phyloP scores from a whole-genome alignment of 2,113 vertebrate genomes.

The Turnix velox region DNA sequence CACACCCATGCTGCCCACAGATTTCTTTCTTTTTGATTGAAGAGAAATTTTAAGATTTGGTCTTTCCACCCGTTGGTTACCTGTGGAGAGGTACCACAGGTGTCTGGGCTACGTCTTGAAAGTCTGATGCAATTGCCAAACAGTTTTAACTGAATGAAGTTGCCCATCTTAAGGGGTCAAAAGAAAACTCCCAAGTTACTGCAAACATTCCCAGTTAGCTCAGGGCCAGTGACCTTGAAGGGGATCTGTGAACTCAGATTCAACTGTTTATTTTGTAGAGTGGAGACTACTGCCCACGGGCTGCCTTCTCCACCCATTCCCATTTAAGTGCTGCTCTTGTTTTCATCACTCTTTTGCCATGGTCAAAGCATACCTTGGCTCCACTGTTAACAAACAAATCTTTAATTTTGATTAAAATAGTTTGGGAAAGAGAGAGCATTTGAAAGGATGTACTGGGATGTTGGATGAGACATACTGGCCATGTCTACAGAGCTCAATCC shows the following conservation, averaged over 20 bases:
- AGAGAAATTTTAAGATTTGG: neutral
- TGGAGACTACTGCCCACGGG: neutral
- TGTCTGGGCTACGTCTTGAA: neutral
- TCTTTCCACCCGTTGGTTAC: neutral
- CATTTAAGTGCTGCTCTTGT: neutral
- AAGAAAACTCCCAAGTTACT: neutral
- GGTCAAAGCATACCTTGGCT: neutral
- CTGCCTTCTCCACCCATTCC: neutral
- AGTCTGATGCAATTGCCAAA: neutral
- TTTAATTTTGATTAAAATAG: neutral
- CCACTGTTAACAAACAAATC: neutral
- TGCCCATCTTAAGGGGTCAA: rapidly evolving
- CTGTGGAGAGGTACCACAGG: neutral
- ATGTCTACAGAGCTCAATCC: neutral
- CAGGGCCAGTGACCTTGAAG: neutral
- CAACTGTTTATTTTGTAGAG: neutral
- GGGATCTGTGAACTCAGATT: neutral
- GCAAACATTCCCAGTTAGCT: neutral
- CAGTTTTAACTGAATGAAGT: neutral
- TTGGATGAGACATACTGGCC: neutral
- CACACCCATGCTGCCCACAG: rapidly evolving
- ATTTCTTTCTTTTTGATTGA: neutral
- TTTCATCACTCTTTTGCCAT: neutral
- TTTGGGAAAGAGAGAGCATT: neutral
- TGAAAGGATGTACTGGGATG: neutral